A percentile compares a stretch with the other conserved stretches of the same genome.
phyloP scores from a whole-genome alignment of 1,140 invertebrate species.

The Uloborus diversus region DNA sequence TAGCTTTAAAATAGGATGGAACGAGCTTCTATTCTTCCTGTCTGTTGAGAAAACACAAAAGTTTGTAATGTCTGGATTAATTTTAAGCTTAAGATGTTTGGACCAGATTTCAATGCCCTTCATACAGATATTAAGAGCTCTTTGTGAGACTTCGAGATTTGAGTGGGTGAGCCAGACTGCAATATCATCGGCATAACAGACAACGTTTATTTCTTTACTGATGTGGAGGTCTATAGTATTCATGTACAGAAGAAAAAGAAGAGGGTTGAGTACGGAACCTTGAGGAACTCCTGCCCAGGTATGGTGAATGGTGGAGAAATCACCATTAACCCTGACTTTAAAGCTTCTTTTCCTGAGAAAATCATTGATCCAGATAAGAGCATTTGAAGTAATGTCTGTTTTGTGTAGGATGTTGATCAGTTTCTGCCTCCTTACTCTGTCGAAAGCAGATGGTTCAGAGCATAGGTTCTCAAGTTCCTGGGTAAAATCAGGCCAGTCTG shows the following conservation, averaged over 20 bases:
- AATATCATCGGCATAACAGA: neutral
- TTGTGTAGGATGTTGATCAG: neutral
- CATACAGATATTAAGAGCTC: neutral
- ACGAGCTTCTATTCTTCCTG: neutral
- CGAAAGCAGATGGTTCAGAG: neutral
- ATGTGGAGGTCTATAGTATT: no score
- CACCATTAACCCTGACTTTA: neutral
- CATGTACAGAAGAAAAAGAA: conserved; percentile 1
- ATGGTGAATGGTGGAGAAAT: neutral
- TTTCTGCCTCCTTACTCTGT: neutral
- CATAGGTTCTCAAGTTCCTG: neutral
- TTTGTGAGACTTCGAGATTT: neutral
- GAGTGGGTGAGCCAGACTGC: neutral
- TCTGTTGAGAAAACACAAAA: neutral
- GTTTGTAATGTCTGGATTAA: neutral
- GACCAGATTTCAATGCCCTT: neutral
- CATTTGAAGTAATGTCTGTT: neutral
- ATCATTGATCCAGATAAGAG: neutral
- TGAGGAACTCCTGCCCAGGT: conserved; percentile 8
- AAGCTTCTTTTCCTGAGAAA: neutral
- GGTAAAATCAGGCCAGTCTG: neutral
- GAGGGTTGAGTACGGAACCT: conserved; percentile 1
- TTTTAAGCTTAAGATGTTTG: conserved; percentile 3
- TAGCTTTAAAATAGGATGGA: neutral
- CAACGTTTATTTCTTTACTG: neutral